phyloP scores from a whole-genome alignment of 2,888 invertebrate genomes.

The Erebia palarica region DNA sequence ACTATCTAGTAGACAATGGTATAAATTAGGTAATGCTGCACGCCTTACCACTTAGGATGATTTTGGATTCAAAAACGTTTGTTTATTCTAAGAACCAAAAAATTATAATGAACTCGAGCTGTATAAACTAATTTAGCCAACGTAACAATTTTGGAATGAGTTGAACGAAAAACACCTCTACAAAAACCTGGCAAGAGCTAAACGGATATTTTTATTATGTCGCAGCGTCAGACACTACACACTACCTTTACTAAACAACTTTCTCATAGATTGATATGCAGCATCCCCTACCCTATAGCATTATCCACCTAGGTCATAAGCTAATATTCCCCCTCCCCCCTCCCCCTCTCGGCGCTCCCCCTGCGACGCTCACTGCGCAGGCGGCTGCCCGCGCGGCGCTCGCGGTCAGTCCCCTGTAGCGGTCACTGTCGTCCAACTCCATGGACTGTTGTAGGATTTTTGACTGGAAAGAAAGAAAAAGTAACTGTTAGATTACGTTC shows the following conservation, averaged over 20 bases:
- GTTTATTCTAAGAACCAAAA: not conserved
- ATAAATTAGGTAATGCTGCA: not conserved
- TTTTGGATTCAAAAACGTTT: not conserved
- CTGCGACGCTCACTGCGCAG: slow-evolving; percentile 60
- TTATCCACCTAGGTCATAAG: slow-evolving; percentile 1
- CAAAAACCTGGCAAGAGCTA: too few species aligned
- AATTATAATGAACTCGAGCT: not conserved
- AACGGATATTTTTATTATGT: too few species aligned
- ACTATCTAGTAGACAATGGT: not conserved
- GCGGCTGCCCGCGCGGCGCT: slow-evolving; percentile 80
- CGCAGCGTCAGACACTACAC: not conserved
- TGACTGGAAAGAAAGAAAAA: slow-evolving; percentile 73
- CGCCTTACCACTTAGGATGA: not conserved
- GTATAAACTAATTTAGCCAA: not conserved
- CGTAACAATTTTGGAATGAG: too few species aligned
- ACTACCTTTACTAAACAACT: not conserved
- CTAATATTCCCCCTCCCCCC: not conserved
- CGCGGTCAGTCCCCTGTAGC: slow-evolving; percentile 85
- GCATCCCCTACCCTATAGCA: slow-evolving; percentile 2
- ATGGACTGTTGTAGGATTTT: slow-evolving; percentile 83
- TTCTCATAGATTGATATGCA: not conserved
- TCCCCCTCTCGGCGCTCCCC: slow-evolving; percentile 46
- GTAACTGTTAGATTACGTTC: slow-evolving; percentile 22
- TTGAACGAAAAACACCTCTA: too few species aligned
- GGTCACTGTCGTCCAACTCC: slow-evolving; percentile 85